phyloP scores from a whole-genome alignment of 1,140 invertebrate species.

The Drosophila lini region DNA sequence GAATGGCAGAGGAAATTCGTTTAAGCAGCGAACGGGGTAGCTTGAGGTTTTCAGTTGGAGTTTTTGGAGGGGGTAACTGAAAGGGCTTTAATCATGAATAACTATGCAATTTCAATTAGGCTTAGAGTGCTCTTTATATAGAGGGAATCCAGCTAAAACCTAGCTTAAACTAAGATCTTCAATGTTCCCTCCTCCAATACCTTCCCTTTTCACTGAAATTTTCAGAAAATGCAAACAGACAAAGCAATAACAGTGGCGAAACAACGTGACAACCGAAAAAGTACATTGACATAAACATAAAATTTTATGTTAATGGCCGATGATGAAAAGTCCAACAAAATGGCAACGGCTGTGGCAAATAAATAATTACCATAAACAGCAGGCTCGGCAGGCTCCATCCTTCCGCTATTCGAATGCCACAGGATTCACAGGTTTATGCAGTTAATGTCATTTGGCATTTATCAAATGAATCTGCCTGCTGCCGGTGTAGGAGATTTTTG shows the following conservation, averaged over 20 bases:
- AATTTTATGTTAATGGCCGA: constrained; percentile 80
- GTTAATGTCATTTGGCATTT: constrained; percentile 75
- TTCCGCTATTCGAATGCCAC: constrained; percentile 42
- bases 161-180: background rate
- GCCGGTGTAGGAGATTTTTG: constrained; percentile 18
- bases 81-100: constrained; percentile 4
- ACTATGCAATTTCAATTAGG: constrained; percentile 11
- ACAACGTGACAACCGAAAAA: constrained; percentile 46
- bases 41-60: background rate
- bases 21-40: background rate
- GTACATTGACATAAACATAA: constrained; percentile 70
- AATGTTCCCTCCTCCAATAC: background rate
- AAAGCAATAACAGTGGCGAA: constrained; percentile 50
- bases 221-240: constrained; percentile 51
- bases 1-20: constrained; percentile 44
- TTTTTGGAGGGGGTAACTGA: background rate
- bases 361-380: constrained; percentile 83
- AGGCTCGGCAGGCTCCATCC: constrained; percentile 42
- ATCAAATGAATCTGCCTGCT: constrained; percentile 59
- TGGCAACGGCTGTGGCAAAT: constrained; percentile 75
- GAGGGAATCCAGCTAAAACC: background rate
- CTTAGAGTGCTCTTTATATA: background rate
- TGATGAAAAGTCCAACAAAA: constrained; percentile 73
- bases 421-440: constrained; percentile 45
- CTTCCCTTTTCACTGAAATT: constrained; percentile 15